These are phyloP conservation scores for Sebastes dallii DNA, from an alignment of 2,797 vertebrate genomes.

Conservation along the genomic window DNA sequence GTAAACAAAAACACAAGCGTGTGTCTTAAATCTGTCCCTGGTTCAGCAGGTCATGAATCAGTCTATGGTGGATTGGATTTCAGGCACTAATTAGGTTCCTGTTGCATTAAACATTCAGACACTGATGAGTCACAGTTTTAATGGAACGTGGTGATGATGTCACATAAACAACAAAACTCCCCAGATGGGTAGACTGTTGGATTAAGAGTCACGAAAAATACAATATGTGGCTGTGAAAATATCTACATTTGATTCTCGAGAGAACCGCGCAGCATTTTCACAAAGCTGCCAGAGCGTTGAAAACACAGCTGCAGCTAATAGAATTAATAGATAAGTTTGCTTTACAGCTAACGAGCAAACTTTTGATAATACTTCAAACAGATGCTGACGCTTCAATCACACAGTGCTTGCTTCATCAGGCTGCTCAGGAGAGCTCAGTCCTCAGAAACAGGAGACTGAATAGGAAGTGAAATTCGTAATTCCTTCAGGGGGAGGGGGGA, in stretches of 20 bases:
- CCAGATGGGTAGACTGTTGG: not conserved
- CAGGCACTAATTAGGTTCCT: constrained; percentile 49
- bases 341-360: constrained; percentile 40
- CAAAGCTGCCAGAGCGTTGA: not conserved
- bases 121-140: constrained; percentile 29
- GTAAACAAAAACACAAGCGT: constrained; percentile 11
- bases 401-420: not conserved
- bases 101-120: constrained; percentile 30
- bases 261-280: not conserved
- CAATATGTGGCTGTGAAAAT: not conserved
- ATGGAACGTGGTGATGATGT: constrained; percentile 20
- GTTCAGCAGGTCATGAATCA: constrained; percentile 42
- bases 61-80: constrained; percentile 39
- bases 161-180: constrained; percentile 24
- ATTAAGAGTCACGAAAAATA: not conserved
- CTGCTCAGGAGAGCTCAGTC: not conserved
- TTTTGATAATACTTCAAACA: constrained; percentile 11
- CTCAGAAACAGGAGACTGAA: constrained; percentile 3
- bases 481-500: constrained; percentile 14
- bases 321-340: constrained; percentile 9
- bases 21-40: constrained; percentile 1
- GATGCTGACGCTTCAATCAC: not conserved
- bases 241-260: not conserved
- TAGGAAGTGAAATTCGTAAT: not conserved
- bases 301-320: constrained; percentile 16